A percentile compares a stretch with the other conserved stretches of the same genome.
phyloP scores from a whole-genome alignment of 2,888 invertebrate species.

The Caenorhabditis wallacei region DNA sequence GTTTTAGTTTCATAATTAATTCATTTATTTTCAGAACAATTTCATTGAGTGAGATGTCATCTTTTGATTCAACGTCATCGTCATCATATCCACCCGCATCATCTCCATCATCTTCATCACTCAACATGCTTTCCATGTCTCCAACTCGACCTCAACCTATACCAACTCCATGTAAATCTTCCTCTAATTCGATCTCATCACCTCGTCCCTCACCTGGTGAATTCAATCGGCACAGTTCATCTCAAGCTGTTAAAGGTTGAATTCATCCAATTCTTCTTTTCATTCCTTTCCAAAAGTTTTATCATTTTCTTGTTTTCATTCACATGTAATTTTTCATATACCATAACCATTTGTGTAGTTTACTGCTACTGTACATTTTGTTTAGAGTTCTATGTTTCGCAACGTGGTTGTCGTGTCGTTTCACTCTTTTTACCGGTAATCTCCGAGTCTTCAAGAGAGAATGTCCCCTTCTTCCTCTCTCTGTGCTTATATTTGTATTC shows the following conservation, averaged over 20 bases:
- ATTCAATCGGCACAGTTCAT: conserved; percentile 48
- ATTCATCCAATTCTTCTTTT: background rate
- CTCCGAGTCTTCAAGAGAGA: conserved; percentile 21
- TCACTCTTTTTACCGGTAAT: conserved; percentile 28
- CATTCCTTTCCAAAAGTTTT: conserved; percentile 8
- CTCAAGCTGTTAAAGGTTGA: conserved; percentile 65
- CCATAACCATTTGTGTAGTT: conserved; percentile 30
- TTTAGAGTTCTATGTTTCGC: conserved; percentile 37
- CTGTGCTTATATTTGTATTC: conserved; percentile 28
- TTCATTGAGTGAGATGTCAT: conserved; percentile 41
- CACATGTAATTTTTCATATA: conserved; percentile 30
- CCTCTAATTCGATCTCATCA: conserved; percentile 52
- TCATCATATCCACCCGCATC: conserved; percentile 17
- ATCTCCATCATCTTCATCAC: conserved; percentile 54
- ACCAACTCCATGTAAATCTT: conserved; percentile 53
- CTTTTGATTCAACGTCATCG: conserved; percentile 23
- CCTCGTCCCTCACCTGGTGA: conserved; percentile 55
- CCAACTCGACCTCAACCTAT: conserved; percentile 33
- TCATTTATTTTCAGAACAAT: conserved; percentile 20
- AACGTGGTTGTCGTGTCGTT: conserved; percentile 19
- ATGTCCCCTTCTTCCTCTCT: conserved; percentile 6
- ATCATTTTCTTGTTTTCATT: conserved; percentile 24
- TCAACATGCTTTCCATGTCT: conserved; percentile 37
- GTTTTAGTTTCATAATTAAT: background rate
- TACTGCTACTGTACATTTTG: conserved; percentile 22